Percentiles rank a stretch among this genome's conserved stretches.
These are phyloP conservation scores for Andrena fulva DNA, from an alignment of 2,888 invertebrate species.

Conservation along the genomic window DNA sequence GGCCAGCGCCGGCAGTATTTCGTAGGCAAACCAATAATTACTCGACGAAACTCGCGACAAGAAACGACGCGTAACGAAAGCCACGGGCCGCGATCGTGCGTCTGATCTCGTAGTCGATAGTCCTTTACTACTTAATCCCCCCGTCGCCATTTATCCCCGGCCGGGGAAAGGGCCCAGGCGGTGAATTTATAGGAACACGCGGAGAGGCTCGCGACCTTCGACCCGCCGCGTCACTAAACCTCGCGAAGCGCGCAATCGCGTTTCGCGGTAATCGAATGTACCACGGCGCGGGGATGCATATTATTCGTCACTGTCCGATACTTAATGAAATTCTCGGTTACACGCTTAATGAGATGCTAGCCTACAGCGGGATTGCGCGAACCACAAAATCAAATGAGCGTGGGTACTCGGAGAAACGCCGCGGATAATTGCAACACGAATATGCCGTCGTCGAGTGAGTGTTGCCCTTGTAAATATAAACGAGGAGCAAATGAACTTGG, in stretches of 20 bases:
- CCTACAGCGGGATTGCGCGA: too few species aligned
- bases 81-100: conserved; percentile 34
- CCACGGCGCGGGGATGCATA: background rate
- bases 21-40: conserved; percentile 23
- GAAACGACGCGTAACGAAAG: conserved; percentile 41
- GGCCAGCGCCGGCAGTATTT: background rate
- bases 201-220: conserved; percentile 55
- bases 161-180: conserved; percentile 11
- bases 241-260: conserved; percentile 29
- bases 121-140: conserved; percentile 59
- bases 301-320: conserved; percentile 12
- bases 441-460: too few species aligned
- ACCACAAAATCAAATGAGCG: too few species aligned
- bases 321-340: conserved; percentile 5
- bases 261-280: conserved; percentile 45
- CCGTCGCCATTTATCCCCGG: conserved; percentile 23
- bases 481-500: too few species aligned
- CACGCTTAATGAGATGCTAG: background rate
- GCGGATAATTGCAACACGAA: too few species aligned
- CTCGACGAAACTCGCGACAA: conserved; percentile 25
- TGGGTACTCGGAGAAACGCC: too few species aligned
- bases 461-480: too few species aligned
- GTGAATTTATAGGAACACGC: conserved; percentile 58
- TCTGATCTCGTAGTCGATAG: conserved; percentile 52
- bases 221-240: conserved; percentile 57